Evolutionary conservation across 1,140 invertebrate species (phyloP).

Genomic region (Drosophila watanabei): DNA sequence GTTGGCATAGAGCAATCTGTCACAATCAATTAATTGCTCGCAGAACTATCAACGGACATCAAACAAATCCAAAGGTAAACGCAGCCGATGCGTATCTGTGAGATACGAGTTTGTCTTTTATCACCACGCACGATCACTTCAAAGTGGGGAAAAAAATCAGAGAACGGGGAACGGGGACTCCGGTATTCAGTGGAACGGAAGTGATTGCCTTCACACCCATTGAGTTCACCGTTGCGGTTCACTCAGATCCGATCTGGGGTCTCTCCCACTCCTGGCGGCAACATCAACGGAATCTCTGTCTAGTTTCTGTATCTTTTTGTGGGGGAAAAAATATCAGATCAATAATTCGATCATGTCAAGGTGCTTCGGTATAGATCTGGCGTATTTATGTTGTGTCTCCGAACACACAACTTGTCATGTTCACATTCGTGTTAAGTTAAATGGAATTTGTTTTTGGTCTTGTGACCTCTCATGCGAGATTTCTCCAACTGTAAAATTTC

Average conservation of each 20-base stretch:
- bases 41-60: slow-evolving; percentile 68
- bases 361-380: slow-evolving; percentile 41
- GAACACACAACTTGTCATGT: slow-evolving; percentile 60
- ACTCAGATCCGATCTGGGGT: slow-evolving; percentile 48
- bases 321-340: slow-evolving; percentile 47
- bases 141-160: slow-evolving; percentile 44
- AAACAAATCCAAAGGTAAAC: slow-evolving; percentile 52
- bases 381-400: slow-evolving; percentile 33
- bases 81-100: slow-evolving; percentile 55
- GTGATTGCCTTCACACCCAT: slow-evolving; percentile 80
- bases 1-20: slow-evolving; percentile 67
- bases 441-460: slow-evolving; percentile 57
- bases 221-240: slow-evolving; percentile 49
- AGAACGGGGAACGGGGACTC: neutral
- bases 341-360: slow-evolving; percentile 75
- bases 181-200: slow-evolving; percentile 72
- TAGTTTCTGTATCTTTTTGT: slow-evolving; percentile 32
- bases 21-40: slow-evolving; percentile 82
- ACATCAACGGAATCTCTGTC: slow-evolving; percentile 51
- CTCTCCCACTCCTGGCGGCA: slow-evolving; percentile 42
- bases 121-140: slow-evolving; percentile 81
- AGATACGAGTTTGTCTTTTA: slow-evolving; percentile 72
- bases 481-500: slow-evolving; percentile 5
- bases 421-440: slow-evolving; percentile 62
- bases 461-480: slow-evolving; percentile 32